Percentiles rank a stretch among this genome's conserved stretches.
Conservation (phyloP, 2,797 vertebrate species). For the Pantherophis alleghaniensis region DNA sequence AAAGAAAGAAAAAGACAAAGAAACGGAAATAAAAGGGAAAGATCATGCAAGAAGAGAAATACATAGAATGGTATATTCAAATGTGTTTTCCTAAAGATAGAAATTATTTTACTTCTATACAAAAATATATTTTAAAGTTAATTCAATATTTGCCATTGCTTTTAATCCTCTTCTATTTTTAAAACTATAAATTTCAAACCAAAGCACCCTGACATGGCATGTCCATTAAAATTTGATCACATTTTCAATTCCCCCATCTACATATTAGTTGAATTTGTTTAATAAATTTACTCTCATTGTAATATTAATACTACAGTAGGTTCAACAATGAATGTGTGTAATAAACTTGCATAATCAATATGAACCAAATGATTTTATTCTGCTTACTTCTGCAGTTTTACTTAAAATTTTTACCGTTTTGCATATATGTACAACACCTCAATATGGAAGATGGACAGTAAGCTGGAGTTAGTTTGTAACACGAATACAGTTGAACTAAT, state of each 20-base stretch:
- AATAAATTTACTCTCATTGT: rapidly evolving
- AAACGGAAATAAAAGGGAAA: conserved; percentile 40
- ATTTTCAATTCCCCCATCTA: neutral
- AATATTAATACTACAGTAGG: neutral
- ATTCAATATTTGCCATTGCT: rapidly evolving
- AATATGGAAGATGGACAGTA: neutral
- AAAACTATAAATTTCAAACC: rapidly evolving
- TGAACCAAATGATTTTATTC: neutral
- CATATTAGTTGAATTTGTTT: neutral
- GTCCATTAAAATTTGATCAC: neutral
- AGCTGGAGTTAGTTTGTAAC: neutral
- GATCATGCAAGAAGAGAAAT: rapidly evolving
- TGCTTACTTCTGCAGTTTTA: neutral
- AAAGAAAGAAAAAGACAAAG: conserved; percentile 45
- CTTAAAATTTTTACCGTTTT: neutral
- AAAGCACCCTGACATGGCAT: neutral
- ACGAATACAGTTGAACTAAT: neutral
- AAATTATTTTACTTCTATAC: neutral
- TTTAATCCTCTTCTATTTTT: neutral
- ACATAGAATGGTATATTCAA: neutral
- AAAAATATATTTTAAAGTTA: neutral
- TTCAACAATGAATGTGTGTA: neutral
- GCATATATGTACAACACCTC: neutral
- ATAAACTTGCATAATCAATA: neutral
- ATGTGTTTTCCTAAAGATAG: conserved; percentile 1